Base-by-base conservation (phyloP, 2,797 vertebrate species). In the Chloroceryle inda region DNA sequence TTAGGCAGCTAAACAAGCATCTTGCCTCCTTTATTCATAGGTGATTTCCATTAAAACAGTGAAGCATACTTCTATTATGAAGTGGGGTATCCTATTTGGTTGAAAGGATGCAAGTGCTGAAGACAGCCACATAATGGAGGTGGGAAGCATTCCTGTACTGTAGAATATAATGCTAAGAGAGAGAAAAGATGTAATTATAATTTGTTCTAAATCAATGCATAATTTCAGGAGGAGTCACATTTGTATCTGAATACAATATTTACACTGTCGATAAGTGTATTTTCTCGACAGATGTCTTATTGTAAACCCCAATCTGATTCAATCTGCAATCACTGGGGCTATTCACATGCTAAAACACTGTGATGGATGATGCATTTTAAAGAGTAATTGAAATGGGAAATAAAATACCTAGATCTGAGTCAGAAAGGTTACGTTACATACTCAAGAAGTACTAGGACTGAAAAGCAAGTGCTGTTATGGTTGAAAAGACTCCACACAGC, bases 191-290 rank as follows among this genome's bases (percentile, higher is more conserved):
- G 71, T 37, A 88, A 74, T 69, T n/a, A 66, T 35, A 10, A 26
- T 63, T 92, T 91, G 53, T 72, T 92, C 62, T 75, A 68, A 91
- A 91, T 85, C 62, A 75, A 72, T 82, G 53, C 9, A 21, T 49
- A 85, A 82, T 85, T 87, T 68, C 7, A 13, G 72, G 45, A 88
- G 74, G 49, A 87, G 84, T 91, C 81, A 40, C 40, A 64, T 85
- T 90, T 67, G 45, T 89, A 52, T 61, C 45, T 9, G 27, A 84
- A 66, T 45, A 81, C 49, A 89, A 59, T 81, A 95, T 89, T 95
- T 89, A 81, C 55, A 61, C 82, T 82, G 73, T 59, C 4, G 2
- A 15, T 35, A 88, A 83, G 63, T 15, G 20, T 72, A 75, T 78
- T 91, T 94, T 68, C 74, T 87, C 1, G 2, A 88, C 73, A 87